A percentile compares a stretch with the other conserved stretches of the same genome.
phyloP scores from a whole-genome alignment of 2,888 invertebrate genomes.

The Tenthredo mesomela region DNA sequence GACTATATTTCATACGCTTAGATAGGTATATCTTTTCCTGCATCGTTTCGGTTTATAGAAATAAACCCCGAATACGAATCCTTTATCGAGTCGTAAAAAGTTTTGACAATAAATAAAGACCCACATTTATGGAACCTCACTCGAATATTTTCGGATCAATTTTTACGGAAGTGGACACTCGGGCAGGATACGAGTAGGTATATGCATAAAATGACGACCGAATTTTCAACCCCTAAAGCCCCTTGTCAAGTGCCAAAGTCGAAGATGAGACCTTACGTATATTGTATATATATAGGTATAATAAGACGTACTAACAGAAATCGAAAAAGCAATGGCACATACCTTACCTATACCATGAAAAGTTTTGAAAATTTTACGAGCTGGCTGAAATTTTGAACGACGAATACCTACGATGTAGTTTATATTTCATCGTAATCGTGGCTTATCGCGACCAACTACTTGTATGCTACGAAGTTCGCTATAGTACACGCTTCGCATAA shows the following conservation, averaged over 20 bases:
- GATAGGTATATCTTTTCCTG: not conserved
- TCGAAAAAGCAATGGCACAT: not conserved
- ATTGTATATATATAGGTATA: no score
- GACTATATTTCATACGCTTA: not conserved
- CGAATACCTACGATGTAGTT: no score
- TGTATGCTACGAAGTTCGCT: not conserved
- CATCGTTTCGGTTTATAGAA: not conserved
- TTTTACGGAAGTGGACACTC: not conserved
- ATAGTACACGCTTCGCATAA: not conserved
- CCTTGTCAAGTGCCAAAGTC: not conserved
- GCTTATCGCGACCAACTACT: conserved; percentile 17
- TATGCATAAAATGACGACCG: not conserved
- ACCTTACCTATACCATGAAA: not conserved
- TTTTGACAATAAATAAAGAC: conserved; percentile 1
- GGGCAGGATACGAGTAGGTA: not conserved
- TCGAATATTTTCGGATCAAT: not conserved
- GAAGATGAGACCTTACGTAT: no score
- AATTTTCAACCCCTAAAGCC: not conserved
- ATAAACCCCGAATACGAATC: not conserved
- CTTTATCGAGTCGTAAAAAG: not conserved
- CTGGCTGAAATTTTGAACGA: not conserved
- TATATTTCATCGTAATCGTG: conserved; percentile 10
- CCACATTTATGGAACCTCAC: not conserved
- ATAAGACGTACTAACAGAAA: not conserved
- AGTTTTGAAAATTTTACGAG: not conserved